A percentile compares a stretch with the other conserved stretches of the same genome.
phyloP scores from a whole-genome alignment of 2,888 invertebrate species.

The Leptodirus hochenwartii region DNA sequence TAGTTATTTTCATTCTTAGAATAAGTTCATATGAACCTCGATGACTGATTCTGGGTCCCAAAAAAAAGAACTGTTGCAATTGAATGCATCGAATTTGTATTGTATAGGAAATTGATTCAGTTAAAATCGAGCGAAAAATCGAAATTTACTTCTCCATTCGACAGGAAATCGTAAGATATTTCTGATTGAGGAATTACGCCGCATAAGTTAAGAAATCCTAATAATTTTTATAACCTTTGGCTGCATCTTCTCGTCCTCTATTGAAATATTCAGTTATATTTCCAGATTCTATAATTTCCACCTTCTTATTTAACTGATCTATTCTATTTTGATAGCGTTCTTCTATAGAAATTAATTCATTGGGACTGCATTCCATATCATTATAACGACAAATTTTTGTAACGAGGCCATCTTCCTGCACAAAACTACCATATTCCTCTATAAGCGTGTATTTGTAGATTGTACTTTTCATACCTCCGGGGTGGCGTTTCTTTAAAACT shows the following conservation, averaged over 20 bases:
- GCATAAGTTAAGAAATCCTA: background rate
- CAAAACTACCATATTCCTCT: slow-evolving; percentile 63
- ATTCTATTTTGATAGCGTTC: slow-evolving; percentile 45
- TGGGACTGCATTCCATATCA: slow-evolving; percentile 35
- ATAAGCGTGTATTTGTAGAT: slow-evolving; percentile 56
- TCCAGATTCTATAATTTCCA: slow-evolving; percentile 32
- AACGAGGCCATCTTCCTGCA: slow-evolving; percentile 51
- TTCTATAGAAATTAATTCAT: slow-evolving; percentile 27
- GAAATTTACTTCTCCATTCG: no score
- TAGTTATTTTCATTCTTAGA: no score
- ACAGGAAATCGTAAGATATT: no score
- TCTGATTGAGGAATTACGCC: background rate
- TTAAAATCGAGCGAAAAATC: no score
- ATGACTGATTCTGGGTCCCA: no score
- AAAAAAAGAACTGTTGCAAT: no score
- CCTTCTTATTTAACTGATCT: slow-evolving; percentile 40
- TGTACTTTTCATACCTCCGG: slow-evolving; percentile 45
- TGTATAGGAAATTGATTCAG: no score
- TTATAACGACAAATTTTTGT: slow-evolving; percentile 39
- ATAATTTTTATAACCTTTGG: slow-evolving; percentile 36
- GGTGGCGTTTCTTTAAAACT: no score
- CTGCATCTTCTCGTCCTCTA: slow-evolving; percentile 48
- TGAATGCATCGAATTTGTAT: no score
- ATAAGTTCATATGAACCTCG: no score
- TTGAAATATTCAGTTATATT: slow-evolving; percentile 40